These are phyloP conservation scores for Alentia gelatinosa DNA, from an alignment of 2,888 invertebrate genomes.

Conservation along the genomic window DNA sequence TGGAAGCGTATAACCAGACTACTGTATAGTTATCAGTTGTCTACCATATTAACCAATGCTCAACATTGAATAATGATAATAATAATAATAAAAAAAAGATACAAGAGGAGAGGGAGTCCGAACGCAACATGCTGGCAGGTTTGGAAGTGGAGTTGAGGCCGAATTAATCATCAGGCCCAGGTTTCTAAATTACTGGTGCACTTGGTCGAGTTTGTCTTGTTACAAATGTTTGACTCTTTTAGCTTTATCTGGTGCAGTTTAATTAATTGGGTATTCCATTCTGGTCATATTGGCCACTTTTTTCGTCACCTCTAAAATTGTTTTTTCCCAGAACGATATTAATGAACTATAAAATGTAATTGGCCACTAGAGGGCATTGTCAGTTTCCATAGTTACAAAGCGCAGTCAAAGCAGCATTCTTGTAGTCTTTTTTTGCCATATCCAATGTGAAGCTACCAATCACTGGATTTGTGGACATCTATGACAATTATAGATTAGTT, in stretches of 20 bases:
- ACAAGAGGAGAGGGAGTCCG: no score
- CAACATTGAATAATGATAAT: slow-evolving; percentile 38
- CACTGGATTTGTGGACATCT: background rate
- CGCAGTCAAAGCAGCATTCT: slow-evolving; percentile 15
- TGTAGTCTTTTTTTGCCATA: background rate
- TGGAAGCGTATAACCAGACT: background rate
- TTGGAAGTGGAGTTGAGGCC: background rate
- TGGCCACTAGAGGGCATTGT: background rate
- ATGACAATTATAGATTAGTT: slow-evolving; percentile 9
- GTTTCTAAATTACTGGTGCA: background rate
- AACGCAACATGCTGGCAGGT: background rate
- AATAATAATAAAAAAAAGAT: no score
- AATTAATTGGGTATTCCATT: background rate
- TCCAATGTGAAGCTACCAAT: background rate
- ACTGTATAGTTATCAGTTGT: slow-evolving; percentile 7
- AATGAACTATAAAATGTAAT: background rate
- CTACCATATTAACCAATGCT: slow-evolving; percentile 28
- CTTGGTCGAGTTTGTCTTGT: background rate
- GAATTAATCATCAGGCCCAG: background rate
- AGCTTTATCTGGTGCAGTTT: background rate
- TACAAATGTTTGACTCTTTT: background rate
- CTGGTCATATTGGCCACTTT: background rate
- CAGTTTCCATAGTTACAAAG: slow-evolving; percentile 19
- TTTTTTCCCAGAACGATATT: background rate
- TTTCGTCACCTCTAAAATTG: background rate